Base-by-base conservation (phyloP, 2,113 vertebrate genomes). In the Dicentrarchus labrax region DNA sequence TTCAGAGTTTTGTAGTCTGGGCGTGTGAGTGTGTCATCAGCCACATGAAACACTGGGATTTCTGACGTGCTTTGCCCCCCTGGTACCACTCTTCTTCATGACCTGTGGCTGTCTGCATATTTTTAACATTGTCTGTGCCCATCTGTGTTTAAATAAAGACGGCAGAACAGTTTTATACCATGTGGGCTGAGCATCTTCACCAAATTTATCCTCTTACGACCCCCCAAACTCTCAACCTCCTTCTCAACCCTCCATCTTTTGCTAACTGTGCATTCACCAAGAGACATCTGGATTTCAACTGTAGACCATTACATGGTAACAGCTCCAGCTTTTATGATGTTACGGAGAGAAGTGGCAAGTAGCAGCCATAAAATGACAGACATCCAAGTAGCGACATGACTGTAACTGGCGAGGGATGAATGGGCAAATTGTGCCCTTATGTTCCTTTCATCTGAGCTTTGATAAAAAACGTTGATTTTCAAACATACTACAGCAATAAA, bases 271-370 rank as follows among this genome's bases (percentile, higher is more conserved):
- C 76, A 68, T 78, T 88, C 80, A 77, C 62, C 73, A 72, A 62
- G 43, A 79, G 78, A 91, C 92, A 93, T 93, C 92, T 93, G 92
- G 90, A 77, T 86, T 90, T 87, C 80, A 68, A 91, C 73, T 87
- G 77, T 50, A 84, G 66, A 79, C 80, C 67, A 77, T 78, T 74
- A 88, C 83, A 88, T 83, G 56, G 71, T 47, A 79, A 87, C 79
- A 76, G 59, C 54, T 75, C 56, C 59, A 73, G 62, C 56, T 85
- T 89, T 89, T 86, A 88, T 79, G 87, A 84, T 85, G 57, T 88
- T 82, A 86, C 45, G 17, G 75, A 89, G 64, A 91, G 72, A 91
- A 86, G 86, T 89, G 83, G 88, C 90, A 81, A 89, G 76, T 85
- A 66, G 85, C 75, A 79, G 81, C 84, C 65, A 72, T 89, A 78